These are phyloP conservation scores for Fratercula arctica DNA, from an alignment of 2,797 vertebrate genomes.

Conservation along the genomic window DNA sequence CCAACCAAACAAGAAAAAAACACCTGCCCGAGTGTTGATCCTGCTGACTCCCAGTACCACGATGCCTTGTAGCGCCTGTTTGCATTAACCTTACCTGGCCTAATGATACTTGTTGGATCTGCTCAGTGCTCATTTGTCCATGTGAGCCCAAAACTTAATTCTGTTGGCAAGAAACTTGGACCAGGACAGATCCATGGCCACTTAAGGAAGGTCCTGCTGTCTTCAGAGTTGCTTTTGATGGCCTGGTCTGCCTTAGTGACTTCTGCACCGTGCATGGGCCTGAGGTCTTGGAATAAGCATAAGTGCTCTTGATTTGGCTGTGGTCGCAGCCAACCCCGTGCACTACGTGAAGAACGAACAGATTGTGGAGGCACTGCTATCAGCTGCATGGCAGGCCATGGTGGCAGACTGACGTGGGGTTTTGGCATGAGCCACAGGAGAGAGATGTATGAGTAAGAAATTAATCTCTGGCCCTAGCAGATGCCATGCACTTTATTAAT, in stretches of 20 bases:
- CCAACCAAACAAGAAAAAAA: too few relatives aligned
- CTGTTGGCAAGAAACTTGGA: neutral
- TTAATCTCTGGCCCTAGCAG: neutral
- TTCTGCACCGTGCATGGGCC: neutral
- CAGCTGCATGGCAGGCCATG: neutral
- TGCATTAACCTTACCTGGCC: neutral
- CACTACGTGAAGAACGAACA: neutral
- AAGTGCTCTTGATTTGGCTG: neutral
- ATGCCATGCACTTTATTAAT: neutral
- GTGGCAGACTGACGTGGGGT: neutral
- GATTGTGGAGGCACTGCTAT: neutral
- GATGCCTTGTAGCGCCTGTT: fast-evolving
- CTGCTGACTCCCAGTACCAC: fast-evolving
- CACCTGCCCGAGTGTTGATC: neutral
- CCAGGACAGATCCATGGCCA: neutral
- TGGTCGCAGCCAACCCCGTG: neutral
- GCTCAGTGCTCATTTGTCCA: neutral
- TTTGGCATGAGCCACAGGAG: neutral
- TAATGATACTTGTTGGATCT: neutral
- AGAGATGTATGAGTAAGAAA: neutral
- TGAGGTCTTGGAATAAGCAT: neutral
- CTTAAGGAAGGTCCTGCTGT: neutral
- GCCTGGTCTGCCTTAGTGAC: neutral
- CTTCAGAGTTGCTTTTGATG: neutral
- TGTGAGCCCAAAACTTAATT: neutral